Conservation (phyloP, 92 coral and sea anemone genomes). For the Plumapathes pennacea region DNA sequence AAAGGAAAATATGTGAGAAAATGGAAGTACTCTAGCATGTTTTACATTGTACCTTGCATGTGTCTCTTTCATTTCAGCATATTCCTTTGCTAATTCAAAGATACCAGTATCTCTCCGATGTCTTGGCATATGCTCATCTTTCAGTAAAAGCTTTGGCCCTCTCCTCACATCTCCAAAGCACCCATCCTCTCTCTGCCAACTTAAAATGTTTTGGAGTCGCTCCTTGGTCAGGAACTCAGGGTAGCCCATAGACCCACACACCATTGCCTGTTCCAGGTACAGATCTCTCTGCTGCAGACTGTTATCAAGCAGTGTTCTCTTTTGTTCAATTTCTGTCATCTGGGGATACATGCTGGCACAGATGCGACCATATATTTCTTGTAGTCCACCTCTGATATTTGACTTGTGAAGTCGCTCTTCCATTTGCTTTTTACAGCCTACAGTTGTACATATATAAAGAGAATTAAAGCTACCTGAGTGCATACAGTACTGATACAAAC, state of each 20-base stretch:
- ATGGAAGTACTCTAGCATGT: too few species aligned
- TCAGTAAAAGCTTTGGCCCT: background rate
- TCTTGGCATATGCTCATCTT: background rate
- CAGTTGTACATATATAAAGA: too few species aligned
- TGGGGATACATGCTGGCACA: constrained; percentile 86
- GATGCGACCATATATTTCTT: constrained; percentile 64
- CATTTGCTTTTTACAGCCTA: constrained; percentile 67
- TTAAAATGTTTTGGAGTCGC: constrained; percentile 47
- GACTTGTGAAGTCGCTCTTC: constrained; percentile 33
- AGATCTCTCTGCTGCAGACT: constrained; percentile 35
- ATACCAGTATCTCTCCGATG: background rate
- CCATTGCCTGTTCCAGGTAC: constrained; percentile 94
- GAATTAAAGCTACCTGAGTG: too few species aligned
- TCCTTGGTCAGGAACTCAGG: constrained; percentile 49
- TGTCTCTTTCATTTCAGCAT: background rate
- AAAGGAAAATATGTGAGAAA: too few species aligned
- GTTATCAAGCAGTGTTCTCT: background rate
- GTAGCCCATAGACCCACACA: constrained; percentile 79
- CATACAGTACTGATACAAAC: too few species aligned
- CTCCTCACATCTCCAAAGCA: constrained; percentile 48
- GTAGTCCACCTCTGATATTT: constrained; percentile 46
- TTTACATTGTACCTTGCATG: too few species aligned
- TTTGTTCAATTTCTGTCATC: constrained; percentile 61
- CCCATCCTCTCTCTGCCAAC: constrained; percentile 76
- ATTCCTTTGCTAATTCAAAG: background rate